A percentile compares a stretch with the other conserved stretches of the same genome.
Conservation (phyloP, 1,140 invertebrate genomes). For the Leptinotarsa texana region DNA sequence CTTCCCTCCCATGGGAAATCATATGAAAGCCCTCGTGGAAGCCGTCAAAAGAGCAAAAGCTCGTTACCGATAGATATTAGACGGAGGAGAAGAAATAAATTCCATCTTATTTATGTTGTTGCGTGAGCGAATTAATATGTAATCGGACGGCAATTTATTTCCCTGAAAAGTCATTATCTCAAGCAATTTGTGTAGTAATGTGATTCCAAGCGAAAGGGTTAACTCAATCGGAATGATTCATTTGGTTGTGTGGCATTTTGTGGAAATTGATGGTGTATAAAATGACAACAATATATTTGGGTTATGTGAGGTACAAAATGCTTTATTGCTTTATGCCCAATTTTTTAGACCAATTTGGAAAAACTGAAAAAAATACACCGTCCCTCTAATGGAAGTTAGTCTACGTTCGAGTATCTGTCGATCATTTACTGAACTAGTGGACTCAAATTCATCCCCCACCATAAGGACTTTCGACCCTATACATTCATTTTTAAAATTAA, state of each 20-base stretch:
- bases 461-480: too few species aligned
- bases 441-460: too few species aligned
- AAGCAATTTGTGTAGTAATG: slow-evolving; percentile 13
- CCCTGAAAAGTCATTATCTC: slow-evolving; percentile 15
- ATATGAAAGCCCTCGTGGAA: slow-evolving; percentile 23
- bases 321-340: too few species aligned
- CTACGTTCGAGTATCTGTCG: too few species aligned
- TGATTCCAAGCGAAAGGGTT: slow-evolving; percentile 11
- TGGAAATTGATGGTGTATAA: background rate
- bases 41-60: slow-evolving; percentile 25
- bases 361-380: too few species aligned
- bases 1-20: slow-evolving; percentile 33
- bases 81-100: slow-evolving; percentile 9
- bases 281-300: too few species aligned
- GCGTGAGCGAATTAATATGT: slow-evolving; percentile 15
- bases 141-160: slow-evolving; percentile 15
- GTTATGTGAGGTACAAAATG: too few species aligned
- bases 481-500: too few species aligned
- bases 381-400: too few species aligned
- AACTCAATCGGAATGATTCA: slow-evolving; percentile 1
- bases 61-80: background rate
- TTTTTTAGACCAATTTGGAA: too few species aligned
- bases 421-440: too few species aligned
- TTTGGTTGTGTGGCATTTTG: background rate
- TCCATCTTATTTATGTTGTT: slow-evolving; percentile 11